These are phyloP conservation scores for Paradoxurus hermaphroditus DNA, from an alignment of 2,113 vertebrate genomes.

Conservation along the genomic window DNA sequence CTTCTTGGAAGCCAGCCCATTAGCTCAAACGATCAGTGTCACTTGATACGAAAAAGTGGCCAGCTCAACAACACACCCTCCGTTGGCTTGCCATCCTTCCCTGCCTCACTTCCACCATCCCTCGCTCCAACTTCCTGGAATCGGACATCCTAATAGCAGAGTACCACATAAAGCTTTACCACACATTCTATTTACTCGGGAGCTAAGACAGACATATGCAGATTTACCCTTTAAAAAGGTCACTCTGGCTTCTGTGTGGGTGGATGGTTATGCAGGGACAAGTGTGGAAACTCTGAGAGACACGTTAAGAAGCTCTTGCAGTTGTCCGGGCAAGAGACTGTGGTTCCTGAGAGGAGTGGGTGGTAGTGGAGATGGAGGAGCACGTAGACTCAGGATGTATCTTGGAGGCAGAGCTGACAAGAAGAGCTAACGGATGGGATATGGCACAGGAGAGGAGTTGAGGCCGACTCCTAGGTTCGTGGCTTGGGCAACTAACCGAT, in stretches of 20 bases:
- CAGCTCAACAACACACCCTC: background rate
- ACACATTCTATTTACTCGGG: background rate
- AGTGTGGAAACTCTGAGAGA: background rate
- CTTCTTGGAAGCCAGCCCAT: background rate
- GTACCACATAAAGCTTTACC: background rate
- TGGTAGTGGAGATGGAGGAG: background rate
- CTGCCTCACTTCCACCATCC: background rate
- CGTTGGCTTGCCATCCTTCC: background rate
- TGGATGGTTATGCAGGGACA: background rate
- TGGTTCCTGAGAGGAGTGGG: background rate
- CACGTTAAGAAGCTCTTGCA: background rate
- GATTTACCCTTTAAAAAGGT: background rate
- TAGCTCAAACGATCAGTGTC: background rate
- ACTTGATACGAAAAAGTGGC: background rate
- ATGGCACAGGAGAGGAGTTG: background rate
- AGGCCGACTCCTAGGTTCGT: background rate
- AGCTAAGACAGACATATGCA: background rate
- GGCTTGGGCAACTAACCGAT: background rate
- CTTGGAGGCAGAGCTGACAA: slow-evolving; percentile 2
- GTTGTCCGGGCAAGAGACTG: background rate
- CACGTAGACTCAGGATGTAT: background rate
- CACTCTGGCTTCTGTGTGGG: background rate
- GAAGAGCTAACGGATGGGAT: background rate
- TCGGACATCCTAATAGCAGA: background rate
- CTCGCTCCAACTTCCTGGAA: background rate